A percentile compares a stretch with the other conserved stretches of the same genome.
phyloP scores from a whole-genome alignment of 2,888 invertebrate genomes.

The Caenorhabditis sp. region DNA sequence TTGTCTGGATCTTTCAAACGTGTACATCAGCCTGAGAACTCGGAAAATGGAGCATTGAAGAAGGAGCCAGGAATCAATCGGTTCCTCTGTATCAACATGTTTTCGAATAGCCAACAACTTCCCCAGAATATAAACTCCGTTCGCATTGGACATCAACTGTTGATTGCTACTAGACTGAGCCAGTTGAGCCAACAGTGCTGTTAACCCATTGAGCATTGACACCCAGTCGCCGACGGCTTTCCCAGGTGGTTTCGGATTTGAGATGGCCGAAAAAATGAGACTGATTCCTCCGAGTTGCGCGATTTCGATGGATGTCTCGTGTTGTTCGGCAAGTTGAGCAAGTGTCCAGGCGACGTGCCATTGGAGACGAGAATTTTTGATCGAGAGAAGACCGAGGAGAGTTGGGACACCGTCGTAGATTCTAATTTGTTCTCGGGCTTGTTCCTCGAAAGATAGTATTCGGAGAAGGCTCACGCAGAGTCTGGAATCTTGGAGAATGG shows the following conservation, averaged over 20 bases:
- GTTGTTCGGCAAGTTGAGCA: conserved; percentile 84
- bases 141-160: conserved; percentile 69
- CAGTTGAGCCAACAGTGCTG: conserved; percentile 74
- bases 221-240: conserved; percentile 73
- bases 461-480: conserved; percentile 74
- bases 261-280: conserved; percentile 83
- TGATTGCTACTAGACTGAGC: conserved; percentile 71
- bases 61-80: conserved; percentile 50
- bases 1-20: conserved; percentile 84
- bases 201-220: conserved; percentile 74
- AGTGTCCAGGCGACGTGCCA: conserved; percentile 85
- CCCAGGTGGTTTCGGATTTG: conserved; percentile 64
- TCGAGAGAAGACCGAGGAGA: conserved; percentile 83
- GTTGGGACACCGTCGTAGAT: conserved; percentile 76
- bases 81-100: conserved; percentile 29
- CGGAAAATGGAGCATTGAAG: conserved; percentile 84
- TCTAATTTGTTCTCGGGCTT: conserved; percentile 75
- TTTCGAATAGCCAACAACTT: conserved; percentile 64
- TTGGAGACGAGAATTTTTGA: conserved; percentile 84
- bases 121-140: conserved; percentile 72
- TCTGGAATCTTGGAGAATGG: too few species aligned
- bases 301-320: conserved; percentile 83
- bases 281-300: conserved; percentile 84
- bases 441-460: conserved; percentile 72
- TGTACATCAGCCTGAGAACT: conserved; percentile 84